Conservation (phyloP, 2,888 invertebrate species). For the Lymantria monacha region DNA sequence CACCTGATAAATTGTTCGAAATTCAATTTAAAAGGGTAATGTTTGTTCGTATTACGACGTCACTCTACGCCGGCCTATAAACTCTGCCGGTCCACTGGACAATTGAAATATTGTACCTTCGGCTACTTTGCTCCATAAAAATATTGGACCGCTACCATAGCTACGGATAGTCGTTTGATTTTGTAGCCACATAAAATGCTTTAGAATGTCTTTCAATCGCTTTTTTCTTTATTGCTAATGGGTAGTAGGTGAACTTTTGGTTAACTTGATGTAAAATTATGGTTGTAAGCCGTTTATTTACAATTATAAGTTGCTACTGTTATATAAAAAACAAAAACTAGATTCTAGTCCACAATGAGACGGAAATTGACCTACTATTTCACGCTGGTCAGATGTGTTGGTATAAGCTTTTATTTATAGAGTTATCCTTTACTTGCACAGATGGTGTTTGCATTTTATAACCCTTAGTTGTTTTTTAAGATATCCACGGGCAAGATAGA, state of each 20-base stretch:
- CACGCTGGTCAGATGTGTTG: too few relatives aligned
- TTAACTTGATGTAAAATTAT: background rate
- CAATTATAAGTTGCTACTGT: too few relatives aligned
- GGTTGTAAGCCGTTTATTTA: too few relatives aligned
- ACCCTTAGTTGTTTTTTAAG: too few relatives aligned
- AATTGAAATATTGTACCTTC: slow-evolving; percentile 69
- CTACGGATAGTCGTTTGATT: slow-evolving; percentile 1
- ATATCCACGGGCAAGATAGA: too few relatives aligned
- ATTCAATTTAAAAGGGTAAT: slow-evolving; percentile 80
- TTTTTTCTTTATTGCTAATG: background rate
- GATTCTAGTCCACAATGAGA: too few relatives aligned
- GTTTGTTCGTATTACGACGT: slow-evolving; percentile 76
- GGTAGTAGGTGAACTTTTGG: background rate
- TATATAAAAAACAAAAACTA: too few relatives aligned
- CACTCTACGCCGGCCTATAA: slow-evolving; percentile 68
- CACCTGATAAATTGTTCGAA: slow-evolving; percentile 70
- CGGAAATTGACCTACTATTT: too few relatives aligned
- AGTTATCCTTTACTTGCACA: too few relatives aligned
- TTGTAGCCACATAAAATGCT: slow-evolving; percentile 15
- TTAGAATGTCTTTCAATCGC: slow-evolving; percentile 7
- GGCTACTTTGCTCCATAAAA: slow-evolving; percentile 57
- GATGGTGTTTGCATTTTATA: too few relatives aligned
- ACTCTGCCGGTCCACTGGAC: slow-evolving; percentile 67
- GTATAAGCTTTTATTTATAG: too few relatives aligned
- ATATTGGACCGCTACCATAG: slow-evolving; percentile 39